Base-by-base conservation (phyloP, 2,888 invertebrate species). In the Tinea semifulvella region DNA sequence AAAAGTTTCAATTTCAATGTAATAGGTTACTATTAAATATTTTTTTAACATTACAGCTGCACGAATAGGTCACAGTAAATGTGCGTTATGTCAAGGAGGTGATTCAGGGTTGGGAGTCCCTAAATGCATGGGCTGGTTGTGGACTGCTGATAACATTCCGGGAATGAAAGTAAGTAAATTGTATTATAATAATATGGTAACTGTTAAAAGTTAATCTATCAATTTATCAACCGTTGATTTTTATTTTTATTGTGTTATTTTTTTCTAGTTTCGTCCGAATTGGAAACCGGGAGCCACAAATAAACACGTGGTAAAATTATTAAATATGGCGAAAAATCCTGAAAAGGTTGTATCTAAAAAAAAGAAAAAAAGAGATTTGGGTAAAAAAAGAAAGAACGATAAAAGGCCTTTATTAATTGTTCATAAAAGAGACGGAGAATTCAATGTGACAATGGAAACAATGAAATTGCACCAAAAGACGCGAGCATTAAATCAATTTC, bases 111-210 rank as follows among this genome's bases (percentile, higher is more conserved):
- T 43, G 3, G 7, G 53, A 46, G 79, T 82, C 18, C 81, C 80
- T n/a, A 75, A 68, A 49, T 48, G 50, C 22, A 81, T 80, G 79
- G 81, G 81, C n/a, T 82, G 81, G 81, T 55, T 79, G 17, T 82
- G 81, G 81, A 76, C 61, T 48, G 66, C 76, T 45, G 70, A 74
- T 48, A 56, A 74, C 52, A 49, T 70, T 22, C 71, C 76, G 40
- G 81, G 79, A 36, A 46, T 76, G 49, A 74, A 70, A 71, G 80
- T 77, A 67, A 16, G 19, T 36, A 3, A 6, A 36, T 22, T 22
- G 8, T 35, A 35, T 3, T 11, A 3, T 3, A 13, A 35, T 35
- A 39, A 20, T 3, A 2, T 35, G 2, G 16, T 14, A 35, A 3
- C 13, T 13, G 3, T 3, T 11, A 2, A 28, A 4, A 28, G 8